phyloP scores from a whole-genome alignment of 2,888 invertebrate species.

The Machimus atricapillus region DNA sequence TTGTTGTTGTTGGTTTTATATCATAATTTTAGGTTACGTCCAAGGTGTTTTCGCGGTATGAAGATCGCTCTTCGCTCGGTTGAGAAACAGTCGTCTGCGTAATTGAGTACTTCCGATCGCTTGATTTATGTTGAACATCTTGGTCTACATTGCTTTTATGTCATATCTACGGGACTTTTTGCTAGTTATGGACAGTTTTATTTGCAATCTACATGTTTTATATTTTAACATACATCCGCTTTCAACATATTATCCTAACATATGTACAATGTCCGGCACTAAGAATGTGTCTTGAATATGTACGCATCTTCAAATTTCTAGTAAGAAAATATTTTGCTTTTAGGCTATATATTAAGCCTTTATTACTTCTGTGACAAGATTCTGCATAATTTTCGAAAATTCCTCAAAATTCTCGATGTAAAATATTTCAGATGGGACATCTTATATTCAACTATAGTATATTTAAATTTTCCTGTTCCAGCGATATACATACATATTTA shows the following conservation, averaged over 20 bases:
- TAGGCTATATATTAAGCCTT: too few relatives aligned
- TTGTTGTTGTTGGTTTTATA: constrained; percentile 19
- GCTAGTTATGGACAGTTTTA: neutral
- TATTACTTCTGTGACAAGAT: too few relatives aligned
- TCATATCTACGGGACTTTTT: neutral
- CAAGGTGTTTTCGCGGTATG: constrained; percentile 11
- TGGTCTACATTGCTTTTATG: neutral
- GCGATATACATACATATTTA: too few relatives aligned
- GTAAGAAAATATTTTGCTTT: neutral
- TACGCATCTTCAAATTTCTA: neutral
- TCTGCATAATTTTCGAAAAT: too few relatives aligned
- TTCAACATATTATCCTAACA: neutral
- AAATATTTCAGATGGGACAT: too few relatives aligned
- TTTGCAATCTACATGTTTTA: neutral
- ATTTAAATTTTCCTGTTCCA: too few relatives aligned
- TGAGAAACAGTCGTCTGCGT: constrained; percentile 13
- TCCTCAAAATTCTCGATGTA: too few relatives aligned
- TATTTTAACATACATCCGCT: neutral
- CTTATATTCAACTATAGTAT: too few relatives aligned
- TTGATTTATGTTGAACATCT: neutral
- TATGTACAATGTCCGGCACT: neutral
- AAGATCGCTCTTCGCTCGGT: neutral
- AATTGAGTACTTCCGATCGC: neutral
- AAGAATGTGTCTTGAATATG: neutral
- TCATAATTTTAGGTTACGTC: constrained; percentile 26